phyloP scores from a whole-genome alignment of 2,888 invertebrate species.

The Gasteruption jaculator region DNA sequence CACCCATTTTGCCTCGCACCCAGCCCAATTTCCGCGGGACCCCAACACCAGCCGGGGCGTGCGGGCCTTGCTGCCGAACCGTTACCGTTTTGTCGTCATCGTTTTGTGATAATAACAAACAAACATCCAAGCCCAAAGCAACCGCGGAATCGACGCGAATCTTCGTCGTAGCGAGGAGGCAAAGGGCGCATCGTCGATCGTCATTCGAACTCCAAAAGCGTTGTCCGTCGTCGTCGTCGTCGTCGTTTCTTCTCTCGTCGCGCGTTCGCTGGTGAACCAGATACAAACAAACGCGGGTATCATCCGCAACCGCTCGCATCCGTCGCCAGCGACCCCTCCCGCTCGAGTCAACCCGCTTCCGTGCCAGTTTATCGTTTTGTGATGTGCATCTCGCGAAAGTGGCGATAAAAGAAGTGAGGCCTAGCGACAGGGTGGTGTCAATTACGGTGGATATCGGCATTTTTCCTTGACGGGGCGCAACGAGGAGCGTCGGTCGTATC shows the following conservation, averaged over 20 bases:
- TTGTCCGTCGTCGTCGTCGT: constrained; percentile 15
- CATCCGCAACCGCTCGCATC: constrained; percentile 7
- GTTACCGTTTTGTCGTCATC: constrained; percentile 23
- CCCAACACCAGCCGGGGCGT: constrained; percentile 31
- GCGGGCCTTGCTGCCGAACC: constrained; percentile 23
- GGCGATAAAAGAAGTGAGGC: constrained; percentile 31
- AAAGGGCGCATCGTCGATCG: neutral
- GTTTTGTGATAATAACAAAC: too few relatives aligned
- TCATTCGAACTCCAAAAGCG: neutral
- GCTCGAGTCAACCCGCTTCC: constrained; percentile 14
- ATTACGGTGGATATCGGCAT: too few relatives aligned
- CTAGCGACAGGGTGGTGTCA: constrained; percentile 14
- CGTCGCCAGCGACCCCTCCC: constrained; percentile 1
- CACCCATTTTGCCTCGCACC: constrained; percentile 25
- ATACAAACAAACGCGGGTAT: neutral
- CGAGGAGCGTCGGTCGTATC: constrained; percentile 58
- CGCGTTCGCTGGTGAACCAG: constrained; percentile 5
- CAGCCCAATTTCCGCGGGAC: constrained; percentile 31
- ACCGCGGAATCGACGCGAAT: too few relatives aligned
- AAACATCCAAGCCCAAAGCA: too few relatives aligned
- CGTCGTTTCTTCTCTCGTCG: constrained; percentile 13
- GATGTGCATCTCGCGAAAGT: constrained; percentile 42
- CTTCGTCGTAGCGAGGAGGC: constrained; percentile 10
- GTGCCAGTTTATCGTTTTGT: constrained; percentile 27
- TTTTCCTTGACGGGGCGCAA: too few relatives aligned